Evolutionary conservation across 2,888 invertebrate species (phyloP).

Genomic region (Parnassius orleans): DNA sequence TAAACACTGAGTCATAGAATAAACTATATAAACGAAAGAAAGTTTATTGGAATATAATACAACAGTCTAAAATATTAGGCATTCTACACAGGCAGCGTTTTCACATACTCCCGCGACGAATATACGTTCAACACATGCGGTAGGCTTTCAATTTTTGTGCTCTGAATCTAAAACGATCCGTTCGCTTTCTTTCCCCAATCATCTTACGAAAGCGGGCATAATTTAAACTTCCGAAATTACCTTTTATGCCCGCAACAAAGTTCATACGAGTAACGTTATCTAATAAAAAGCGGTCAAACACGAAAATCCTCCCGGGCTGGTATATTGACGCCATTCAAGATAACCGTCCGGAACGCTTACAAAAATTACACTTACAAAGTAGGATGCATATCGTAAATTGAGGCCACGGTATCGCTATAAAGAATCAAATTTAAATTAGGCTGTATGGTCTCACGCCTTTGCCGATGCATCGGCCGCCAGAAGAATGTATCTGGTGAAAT

Average conservation of each 20-base stretch:
- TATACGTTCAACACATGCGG: constrained; percentile 57
- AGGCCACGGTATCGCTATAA: constrained; percentile 40
- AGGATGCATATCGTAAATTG: constrained; percentile 11
- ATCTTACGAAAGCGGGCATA: constrained; percentile 44
- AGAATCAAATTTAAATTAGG: constrained; percentile 56
- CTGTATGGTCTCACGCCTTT: constrained; percentile 43
- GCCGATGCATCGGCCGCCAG: constrained; percentile 22
- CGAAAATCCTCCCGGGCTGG: not conserved
- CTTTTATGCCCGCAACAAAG: not conserved
- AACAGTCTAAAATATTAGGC: constrained; percentile 40
- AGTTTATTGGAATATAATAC: constrained; percentile 17
- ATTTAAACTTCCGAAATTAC: constrained; percentile 17
- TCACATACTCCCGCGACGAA: constrained; percentile 55
- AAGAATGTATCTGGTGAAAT: constrained; percentile 7
- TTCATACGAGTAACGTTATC: constrained; percentile 8
- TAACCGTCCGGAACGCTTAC: constrained; percentile 11
- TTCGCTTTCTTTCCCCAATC: constrained; percentile 45
- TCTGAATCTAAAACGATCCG: constrained; percentile 50
- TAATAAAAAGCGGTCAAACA: constrained; percentile 6
- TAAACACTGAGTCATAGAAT: constrained; percentile 18
- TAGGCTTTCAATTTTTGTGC: constrained; percentile 48
- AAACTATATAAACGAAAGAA: constrained; percentile 22
- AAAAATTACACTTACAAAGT: constrained; percentile 5
- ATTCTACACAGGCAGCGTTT: constrained; percentile 60
- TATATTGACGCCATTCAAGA: constrained; percentile 18